Percentiles rank a stretch among this genome's conserved stretches.
These are phyloP conservation scores for Neogobius melanostomus DNA, from an alignment of 2,113 vertebrate genomes.

Conservation along the genomic window DNA sequence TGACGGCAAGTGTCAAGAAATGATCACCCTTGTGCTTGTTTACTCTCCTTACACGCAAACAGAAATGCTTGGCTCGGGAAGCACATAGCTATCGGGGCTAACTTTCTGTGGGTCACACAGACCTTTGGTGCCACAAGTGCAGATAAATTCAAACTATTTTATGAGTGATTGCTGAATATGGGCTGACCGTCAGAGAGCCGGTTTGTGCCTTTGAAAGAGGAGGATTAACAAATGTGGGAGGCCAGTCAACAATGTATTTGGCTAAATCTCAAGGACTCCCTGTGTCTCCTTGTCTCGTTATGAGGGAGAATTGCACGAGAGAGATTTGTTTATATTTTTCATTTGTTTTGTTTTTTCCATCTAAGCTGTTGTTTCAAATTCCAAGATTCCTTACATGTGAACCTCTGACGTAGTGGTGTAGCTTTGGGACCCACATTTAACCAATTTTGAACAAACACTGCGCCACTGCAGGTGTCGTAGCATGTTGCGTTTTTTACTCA, in stretches of 20 bases:
- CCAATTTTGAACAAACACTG: no score
- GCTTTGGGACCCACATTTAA: no score
- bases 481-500: no score
- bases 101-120: slow-evolving; percentile 31
- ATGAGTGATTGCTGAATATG: slow-evolving; percentile 21
- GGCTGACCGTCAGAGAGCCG: slow-evolving; percentile 28
- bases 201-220: slow-evolving; percentile 20
- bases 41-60: not conserved
- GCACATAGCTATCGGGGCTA: not conserved
- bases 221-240: slow-evolving; percentile 25
- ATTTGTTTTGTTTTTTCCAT: no score
- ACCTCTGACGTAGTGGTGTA: no score
- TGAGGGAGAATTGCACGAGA: slow-evolving; percentile 20
- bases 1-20: slow-evolving; percentile 4
- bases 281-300: slow-evolving; percentile 21
- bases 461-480: no score
- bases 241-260: slow-evolving; percentile 20
- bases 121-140: slow-evolving; percentile 19
- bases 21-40: slow-evolving; percentile 3
- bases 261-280: slow-evolving; percentile 36
- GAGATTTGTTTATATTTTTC: slow-evolving; percentile 7
- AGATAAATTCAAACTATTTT: slow-evolving; percentile 26
- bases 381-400: no score
- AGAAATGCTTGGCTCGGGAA: slow-evolving; percentile 16
- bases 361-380: no score